phyloP scores from a whole-genome alignment of 1,140 invertebrate genomes.

The Calephelis virginiensis region DNA sequence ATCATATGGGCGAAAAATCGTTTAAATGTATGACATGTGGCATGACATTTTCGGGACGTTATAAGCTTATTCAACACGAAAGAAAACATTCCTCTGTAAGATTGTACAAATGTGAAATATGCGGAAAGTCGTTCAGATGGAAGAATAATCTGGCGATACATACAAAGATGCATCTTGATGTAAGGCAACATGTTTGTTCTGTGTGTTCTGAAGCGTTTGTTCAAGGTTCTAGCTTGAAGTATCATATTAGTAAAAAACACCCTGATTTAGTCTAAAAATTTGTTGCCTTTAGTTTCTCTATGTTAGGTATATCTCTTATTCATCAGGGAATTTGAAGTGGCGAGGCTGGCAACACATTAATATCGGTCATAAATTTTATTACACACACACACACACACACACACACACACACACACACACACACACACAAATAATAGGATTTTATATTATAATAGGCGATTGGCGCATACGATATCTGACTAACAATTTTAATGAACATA shows the following conservation, averaged over 20 bases:
- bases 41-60: constrained; percentile 82
- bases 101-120: constrained; percentile 76
- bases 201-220: constrained; percentile 67
- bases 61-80: constrained; percentile 75
- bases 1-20: constrained; percentile 40
- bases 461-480: too few species aligned
- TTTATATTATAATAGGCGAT: too few species aligned
- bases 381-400: too few species aligned
- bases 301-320: too few species aligned
- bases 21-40: constrained; percentile 68
- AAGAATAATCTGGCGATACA: constrained; percentile 78
- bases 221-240: constrained; percentile 30
- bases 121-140: constrained; percentile 82
- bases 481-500: too few species aligned
- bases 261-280: neutral
- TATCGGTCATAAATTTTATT: too few species aligned
- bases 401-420: too few species aligned
- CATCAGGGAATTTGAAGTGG: too few species aligned
- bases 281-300: too few species aligned
- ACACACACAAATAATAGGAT: too few species aligned
- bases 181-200: constrained; percentile 67
- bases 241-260: constrained; percentile 20
- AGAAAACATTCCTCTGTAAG: constrained; percentile 79
- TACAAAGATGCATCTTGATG: constrained; percentile 75
- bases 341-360: too few species aligned